Percentiles rank a stretch among this genome's conserved stretches.
Conservation (phyloP, 2,797 vertebrate genomes). For the Fistularia commersonii region DNA sequence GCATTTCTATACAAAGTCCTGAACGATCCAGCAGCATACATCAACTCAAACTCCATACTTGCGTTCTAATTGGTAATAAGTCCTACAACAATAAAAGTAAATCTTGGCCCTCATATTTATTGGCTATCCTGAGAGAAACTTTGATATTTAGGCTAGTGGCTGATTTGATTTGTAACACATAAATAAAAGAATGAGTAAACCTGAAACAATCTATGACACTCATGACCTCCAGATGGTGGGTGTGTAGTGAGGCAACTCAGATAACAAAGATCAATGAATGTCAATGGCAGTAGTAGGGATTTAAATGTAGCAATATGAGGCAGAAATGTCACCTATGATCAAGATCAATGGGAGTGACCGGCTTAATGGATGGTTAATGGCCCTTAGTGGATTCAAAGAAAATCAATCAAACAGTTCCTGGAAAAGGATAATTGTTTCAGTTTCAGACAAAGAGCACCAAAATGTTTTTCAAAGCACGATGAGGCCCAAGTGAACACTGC, state of each 20-base stretch:
- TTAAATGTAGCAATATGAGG: constrained; percentile 35
- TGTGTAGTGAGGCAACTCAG: constrained; percentile 26
- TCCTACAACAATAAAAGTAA: too few species aligned
- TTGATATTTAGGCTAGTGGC: too few species aligned
- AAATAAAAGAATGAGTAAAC: neutral
- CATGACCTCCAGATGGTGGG: constrained; percentile 1
- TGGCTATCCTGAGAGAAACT: too few species aligned
- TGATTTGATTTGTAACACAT: neutral
- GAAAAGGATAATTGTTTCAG: constrained; percentile 35
- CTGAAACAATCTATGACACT: neutral
- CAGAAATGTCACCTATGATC: constrained; percentile 37
- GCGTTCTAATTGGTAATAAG: too few species aligned
- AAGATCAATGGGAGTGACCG: constrained; percentile 52
- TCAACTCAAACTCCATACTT: too few species aligned
- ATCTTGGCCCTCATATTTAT: too few species aligned
- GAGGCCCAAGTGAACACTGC: constrained; percentile 1
- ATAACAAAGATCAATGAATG: constrained; percentile 54
- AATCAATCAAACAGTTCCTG: constrained; percentile 38
- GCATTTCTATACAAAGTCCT: too few species aligned
- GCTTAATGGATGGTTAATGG: constrained; percentile 53
- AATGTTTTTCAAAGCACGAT: constrained; percentile 1
- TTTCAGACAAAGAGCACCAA: constrained; percentile 27
- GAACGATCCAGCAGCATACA: too few species aligned
- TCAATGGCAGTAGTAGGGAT: constrained; percentile 19
- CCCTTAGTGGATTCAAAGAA: constrained; percentile 39